phyloP scores from a whole-genome alignment of 2,797 vertebrate species.

The Gobio occitaniae region DNA sequence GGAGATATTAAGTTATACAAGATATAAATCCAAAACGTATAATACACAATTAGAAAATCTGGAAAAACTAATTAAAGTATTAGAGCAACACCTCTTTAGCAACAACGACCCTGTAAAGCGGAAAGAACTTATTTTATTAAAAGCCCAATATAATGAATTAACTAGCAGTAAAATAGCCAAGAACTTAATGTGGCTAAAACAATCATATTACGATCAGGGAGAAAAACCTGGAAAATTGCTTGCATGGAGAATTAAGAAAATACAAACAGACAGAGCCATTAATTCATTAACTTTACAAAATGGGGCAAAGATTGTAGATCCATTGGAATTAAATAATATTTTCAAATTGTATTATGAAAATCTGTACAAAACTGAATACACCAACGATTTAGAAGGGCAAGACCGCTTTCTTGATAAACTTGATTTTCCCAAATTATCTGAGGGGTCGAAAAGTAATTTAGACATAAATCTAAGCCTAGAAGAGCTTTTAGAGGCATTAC shows the following conservation, averaged over 20 bases:
- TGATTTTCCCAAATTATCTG: too few relatives aligned
- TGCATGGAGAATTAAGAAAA: not conserved
- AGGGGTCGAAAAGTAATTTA: too few relatives aligned
- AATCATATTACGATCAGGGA: conserved; percentile 32
- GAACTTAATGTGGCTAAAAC: conserved; percentile 21
- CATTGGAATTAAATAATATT: not conserved
- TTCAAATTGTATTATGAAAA: not conserved
- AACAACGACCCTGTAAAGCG: not conserved
- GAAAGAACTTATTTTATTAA: not conserved
- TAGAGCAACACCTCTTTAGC: not conserved
- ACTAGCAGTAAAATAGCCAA: conserved; percentile 19
- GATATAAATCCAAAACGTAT: not conserved
- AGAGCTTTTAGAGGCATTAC: too few relatives aligned
- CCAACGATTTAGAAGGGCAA: too few relatives aligned
- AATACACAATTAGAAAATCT: not conserved
- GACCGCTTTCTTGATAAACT: too few relatives aligned
- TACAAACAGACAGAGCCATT: not conserved
- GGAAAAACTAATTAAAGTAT: not conserved
- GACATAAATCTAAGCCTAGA: too few relatives aligned
- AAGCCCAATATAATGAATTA: conserved; percentile 8
- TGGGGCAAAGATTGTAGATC: not conserved
- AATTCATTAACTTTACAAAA: not conserved
- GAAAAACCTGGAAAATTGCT: not conserved
- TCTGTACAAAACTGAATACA: too few relatives aligned
- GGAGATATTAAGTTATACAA: conserved; percentile 8